Conservation (phyloP, 1,140 invertebrate species). For the Neodiprion lecontei region DNA sequence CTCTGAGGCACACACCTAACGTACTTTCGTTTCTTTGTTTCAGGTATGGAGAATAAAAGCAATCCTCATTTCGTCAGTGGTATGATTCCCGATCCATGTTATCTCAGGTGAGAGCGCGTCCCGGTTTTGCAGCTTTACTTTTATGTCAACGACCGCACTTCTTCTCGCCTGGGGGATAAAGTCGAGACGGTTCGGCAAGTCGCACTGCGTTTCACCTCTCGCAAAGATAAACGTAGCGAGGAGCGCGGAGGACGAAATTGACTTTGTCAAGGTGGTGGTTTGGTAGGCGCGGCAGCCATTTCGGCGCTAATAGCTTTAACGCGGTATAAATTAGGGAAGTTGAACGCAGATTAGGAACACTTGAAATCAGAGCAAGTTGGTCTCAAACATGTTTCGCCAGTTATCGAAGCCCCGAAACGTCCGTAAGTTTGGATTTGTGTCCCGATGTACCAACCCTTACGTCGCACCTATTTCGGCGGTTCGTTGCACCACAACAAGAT, state of each 20-base stretch:
- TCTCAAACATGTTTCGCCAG: neutral
- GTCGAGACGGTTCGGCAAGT: neutral
- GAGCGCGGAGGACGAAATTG: neutral
- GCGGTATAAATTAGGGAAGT: neutral
- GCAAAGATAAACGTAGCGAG: neutral
- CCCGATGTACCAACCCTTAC: neutral
- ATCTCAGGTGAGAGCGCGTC: neutral
- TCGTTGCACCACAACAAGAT: too few species aligned
- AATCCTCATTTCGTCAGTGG: too few species aligned
- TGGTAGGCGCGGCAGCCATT: neutral
- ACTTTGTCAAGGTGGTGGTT: neutral
- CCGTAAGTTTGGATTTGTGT: neutral
- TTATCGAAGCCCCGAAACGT: neutral
- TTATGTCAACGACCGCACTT: too few species aligned
- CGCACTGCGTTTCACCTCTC: neutral
- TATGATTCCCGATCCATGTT: neutral
- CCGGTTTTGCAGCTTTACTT: neutral
- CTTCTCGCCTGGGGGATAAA: neutral
- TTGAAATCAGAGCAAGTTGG: neutral
- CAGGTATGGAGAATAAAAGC: neutral
- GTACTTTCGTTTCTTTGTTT: neutral
- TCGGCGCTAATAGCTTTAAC: neutral
- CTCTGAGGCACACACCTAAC: too few species aligned
- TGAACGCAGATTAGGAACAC: neutral
- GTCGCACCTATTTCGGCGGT: too few species aligned